Evolutionary conservation across 2,888 invertebrate genomes (phyloP).

Genomic region (Rhagonycha fulva): DNA sequence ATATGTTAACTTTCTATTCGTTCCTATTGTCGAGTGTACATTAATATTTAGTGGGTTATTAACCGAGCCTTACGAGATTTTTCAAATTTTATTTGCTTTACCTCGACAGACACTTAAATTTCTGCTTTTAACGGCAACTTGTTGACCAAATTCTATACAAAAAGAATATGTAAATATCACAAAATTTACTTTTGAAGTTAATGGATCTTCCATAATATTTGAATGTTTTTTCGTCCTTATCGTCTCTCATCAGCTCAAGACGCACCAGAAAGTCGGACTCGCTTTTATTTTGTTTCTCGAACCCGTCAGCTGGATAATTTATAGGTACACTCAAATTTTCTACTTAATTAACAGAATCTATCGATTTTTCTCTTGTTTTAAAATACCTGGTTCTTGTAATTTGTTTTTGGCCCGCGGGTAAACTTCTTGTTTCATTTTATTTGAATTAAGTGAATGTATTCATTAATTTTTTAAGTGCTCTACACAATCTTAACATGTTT

Average conservation of each 20-base stretch:
- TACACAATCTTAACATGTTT: conserved; percentile 17
- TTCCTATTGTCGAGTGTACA: conserved; percentile 11
- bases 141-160: neutral
- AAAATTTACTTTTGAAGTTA: neutral
- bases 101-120: neutral
- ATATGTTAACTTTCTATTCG: conserved; percentile 9
- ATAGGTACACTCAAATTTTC: neutral
- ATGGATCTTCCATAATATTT: neutral
- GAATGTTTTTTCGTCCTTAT: neutral
- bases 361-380: neutral
- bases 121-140: neutral
- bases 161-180: neutral
- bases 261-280: neutral
- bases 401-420: neutral
- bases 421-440: conserved; percentile 2
- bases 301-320: neutral
- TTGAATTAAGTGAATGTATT: conserved; percentile 23
- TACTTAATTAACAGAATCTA: neutral
- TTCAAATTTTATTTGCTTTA: neutral
- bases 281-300: neutral
- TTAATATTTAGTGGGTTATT: conserved; percentile 14
- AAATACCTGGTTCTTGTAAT: neutral
- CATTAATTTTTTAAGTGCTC: conserved; percentile 23
- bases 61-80: conserved; percentile 3
- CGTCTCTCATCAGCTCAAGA: neutral